A percentile compares a stretch with the other conserved stretches of the same genome.
phyloP scores from a whole-genome alignment of 1,140 invertebrate species.

The Pissodes strobi region DNA sequence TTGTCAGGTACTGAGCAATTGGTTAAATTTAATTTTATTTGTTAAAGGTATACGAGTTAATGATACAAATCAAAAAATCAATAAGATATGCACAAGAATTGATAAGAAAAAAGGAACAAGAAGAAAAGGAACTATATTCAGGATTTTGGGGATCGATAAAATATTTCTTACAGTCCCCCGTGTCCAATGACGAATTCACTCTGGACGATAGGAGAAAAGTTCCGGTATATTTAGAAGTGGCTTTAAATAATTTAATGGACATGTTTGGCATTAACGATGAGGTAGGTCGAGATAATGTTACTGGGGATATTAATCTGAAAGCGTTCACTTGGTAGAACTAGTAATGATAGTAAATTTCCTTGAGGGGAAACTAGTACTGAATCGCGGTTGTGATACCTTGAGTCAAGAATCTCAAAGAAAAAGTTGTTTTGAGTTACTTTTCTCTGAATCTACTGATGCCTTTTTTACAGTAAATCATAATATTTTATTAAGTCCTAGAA shows the following conservation, averaged over 20 bases:
- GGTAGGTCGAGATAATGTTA: constrained; percentile 28
- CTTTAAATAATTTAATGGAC: constrained; percentile 64
- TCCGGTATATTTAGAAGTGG: constrained; percentile 63
- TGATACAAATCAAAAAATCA: constrained; percentile 50
- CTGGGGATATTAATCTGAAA: too few species aligned
- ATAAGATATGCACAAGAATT: constrained; percentile 45
- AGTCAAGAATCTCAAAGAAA: too few species aligned
- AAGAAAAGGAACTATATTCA: constrained; percentile 40
- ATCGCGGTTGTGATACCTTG: too few species aligned
- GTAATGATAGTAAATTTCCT: too few species aligned
- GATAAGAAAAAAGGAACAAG: constrained; percentile 47
- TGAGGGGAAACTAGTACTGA: too few species aligned
- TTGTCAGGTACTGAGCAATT: too few species aligned
- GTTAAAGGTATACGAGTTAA: constrained; percentile 50
- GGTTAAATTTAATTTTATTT: neutral
- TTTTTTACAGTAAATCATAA: too few species aligned
- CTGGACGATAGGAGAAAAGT: constrained; percentile 67
- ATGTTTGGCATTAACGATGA: constrained; percentile 64
- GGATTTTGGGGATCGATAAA: constrained; percentile 53
- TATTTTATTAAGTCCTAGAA: too few species aligned
- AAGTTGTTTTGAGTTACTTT: too few species aligned
- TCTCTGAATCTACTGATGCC: too few species aligned
- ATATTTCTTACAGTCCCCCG: constrained; percentile 56
- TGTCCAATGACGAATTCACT: constrained; percentile 62
- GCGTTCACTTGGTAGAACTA: too few species aligned